Percentiles rank a stretch among this genome's conserved stretches.
Conservation (phyloP, 2,888 invertebrate species). For the Yponomeuta evonymella region DNA sequence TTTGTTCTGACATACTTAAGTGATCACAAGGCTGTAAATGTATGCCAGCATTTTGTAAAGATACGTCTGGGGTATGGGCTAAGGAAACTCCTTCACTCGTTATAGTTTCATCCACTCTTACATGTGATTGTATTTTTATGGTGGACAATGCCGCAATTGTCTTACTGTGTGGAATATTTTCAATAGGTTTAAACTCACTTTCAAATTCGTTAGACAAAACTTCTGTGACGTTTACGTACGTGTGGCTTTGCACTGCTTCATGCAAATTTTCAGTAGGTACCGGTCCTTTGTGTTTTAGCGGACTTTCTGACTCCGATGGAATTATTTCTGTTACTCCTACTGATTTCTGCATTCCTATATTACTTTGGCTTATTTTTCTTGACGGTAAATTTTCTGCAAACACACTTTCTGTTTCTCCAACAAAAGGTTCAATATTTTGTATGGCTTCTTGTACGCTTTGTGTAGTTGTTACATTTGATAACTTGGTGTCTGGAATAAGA, state of each 20-base stretch:
- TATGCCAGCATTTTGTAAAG: slow-evolving; percentile 44
- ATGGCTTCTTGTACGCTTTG: slow-evolving; percentile 47
- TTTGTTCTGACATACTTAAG: not conserved
- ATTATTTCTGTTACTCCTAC: slow-evolving; percentile 48
- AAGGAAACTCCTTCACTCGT: slow-evolving; percentile 40
- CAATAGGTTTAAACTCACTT: slow-evolving; percentile 47
- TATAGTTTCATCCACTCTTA: slow-evolving; percentile 43
- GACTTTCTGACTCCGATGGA: slow-evolving; percentile 40
- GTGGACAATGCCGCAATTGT: slow-evolving; percentile 24
- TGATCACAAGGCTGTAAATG: slow-evolving; percentile 29
- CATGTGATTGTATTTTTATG: slow-evolving; percentile 30
- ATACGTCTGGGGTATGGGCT: slow-evolving; percentile 31
- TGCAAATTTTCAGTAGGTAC: slow-evolving; percentile 37
- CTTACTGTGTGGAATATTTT: slow-evolving; percentile 45
- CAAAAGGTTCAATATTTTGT: slow-evolving; percentile 40
- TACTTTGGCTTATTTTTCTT: slow-evolving; percentile 28
- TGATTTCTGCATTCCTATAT: slow-evolving; percentile 43
- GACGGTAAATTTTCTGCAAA: slow-evolving; percentile 29
- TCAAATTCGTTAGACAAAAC: slow-evolving; percentile 67
- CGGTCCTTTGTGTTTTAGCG: slow-evolving; percentile 26
- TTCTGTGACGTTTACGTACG: slow-evolving; percentile 59
- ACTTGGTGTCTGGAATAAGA: slow-evolving; percentile 28
- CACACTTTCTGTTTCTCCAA: slow-evolving; percentile 44
- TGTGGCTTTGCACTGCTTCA: slow-evolving; percentile 51
- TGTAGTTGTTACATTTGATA: slow-evolving; percentile 35